Evolutionary conservation across 1,140 invertebrate genomes (phyloP), one percentile per base, ranked within the genome.

Genomic region (Papilio xuthus): DNA sequence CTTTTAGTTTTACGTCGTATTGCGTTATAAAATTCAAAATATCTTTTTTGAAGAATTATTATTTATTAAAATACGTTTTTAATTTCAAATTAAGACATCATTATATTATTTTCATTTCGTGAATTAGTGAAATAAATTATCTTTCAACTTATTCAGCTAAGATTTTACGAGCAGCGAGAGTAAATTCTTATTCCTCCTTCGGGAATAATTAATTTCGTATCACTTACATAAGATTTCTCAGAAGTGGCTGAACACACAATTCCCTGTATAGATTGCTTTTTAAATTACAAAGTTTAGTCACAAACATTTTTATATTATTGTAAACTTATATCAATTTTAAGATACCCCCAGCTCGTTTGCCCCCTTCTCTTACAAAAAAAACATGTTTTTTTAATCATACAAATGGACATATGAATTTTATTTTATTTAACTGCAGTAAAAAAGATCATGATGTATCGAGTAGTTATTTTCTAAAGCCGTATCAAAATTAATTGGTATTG

Each of bases 151-250:
- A 63, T 28, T 63, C 60, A 63, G 60, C 60, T 28, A 63, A 63
- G n/a, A 70, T 70, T 7, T 41, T 70, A 20, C n/a, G 18, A 70
- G 20, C 4, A 9, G 37, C 37, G 10, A 28, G 32, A 70, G 41
- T 41, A 72, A 72, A 72, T 47, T 42, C 41, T 47, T 44, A 72
- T 44, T 23, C 41, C 70, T 47, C 70, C 42, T n/a, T 42, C 41
- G 70, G 70, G 70, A 44, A 47, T 72, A 72, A 72, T 72, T 72
- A 42, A 72, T 72, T 72, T 72, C 70, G 70, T 72, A 72, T 72
- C 70, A 72, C 70, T 72, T 72, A 47, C 70, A 44, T 20, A 72
- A 72, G 70, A 47, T 44, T 42, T 47, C 42, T 72, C 20, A 20
- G 20, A 44, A 72, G 41, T 72, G n/a, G 37, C 42, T 72, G 37